Base-by-base conservation (phyloP, 2,113 vertebrate genomes). In the Diphyllodes magnificus region DNA sequence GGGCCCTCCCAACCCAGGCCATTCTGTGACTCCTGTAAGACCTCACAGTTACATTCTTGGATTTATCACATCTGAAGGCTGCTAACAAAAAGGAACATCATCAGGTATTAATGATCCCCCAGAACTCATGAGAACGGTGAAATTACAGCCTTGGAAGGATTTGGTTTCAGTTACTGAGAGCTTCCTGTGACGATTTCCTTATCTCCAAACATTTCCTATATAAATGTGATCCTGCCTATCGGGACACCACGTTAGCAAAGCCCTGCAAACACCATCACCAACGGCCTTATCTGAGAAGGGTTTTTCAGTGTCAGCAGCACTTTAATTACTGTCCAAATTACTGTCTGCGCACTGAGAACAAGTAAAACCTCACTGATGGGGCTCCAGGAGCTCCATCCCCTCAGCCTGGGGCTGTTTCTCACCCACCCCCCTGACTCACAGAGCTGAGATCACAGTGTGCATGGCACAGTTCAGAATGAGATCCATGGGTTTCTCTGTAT, bases 121-220 rank as follows among this genome's bases (percentile, higher is more conserved):
- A 0, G 68, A 84, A 86, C 39, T 57, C 18, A 3, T 19, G 50
- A 70, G 80, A 50, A 54, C 45, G 56, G 79, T 51, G 23, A 49
- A 54, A 44, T 31, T 6, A 10, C 57, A 39, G 63, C 49, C 68
- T 76, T 12, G 33, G 40, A 15, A 93, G 45, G 91, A 86, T 85
- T 49, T 54, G 70, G 39, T 79, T 86, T 39, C 91, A 79, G 30
- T 93, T 91, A 39, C 78, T 30, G 7, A 18, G 15, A 61, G 57
- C 86, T 95, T 88, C 88, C 92, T 54, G 31, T 21, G 73, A 79
- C 64, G 65, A 65, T 72, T 92, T 86, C 56, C 78, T 91, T 78
- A 96, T 96, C 95, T 97, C 88, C 37, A 3, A 57, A 82, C 75
- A 23, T 57, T 64, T 65, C 53, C 30, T 50, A 0, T 33, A 4